Conservation (phyloP, 2,888 invertebrate species). For the Furcula furcula region DNA sequence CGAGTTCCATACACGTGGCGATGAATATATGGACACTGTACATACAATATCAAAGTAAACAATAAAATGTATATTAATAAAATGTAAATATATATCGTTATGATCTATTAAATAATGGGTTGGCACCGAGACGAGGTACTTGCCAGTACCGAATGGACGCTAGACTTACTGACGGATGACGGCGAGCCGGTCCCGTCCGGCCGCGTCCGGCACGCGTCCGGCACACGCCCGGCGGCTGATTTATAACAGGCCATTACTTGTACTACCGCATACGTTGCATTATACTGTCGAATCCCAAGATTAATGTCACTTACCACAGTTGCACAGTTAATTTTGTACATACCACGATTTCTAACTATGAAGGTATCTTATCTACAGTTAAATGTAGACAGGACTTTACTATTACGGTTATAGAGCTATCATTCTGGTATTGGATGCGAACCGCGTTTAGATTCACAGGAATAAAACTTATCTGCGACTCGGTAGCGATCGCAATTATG, state of each 20-base stretch:
- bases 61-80: conserved; percentile 66
- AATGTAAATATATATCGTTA: conserved; percentile 71
- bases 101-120: conserved; percentile 62
- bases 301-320: too few relatives aligned
- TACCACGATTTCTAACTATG: too few relatives aligned
- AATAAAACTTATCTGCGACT: too few relatives aligned
- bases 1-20: conserved; percentile 71
- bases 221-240: background rate
- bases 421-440: too few relatives aligned
- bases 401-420: too few relatives aligned
- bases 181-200: conserved; percentile 12
- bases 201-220: background rate
- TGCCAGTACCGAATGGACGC: conserved; percentile 61
- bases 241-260: background rate
- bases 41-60: conserved; percentile 76
- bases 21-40: conserved; percentile 71
- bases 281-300: background rate
- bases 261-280: background rate
- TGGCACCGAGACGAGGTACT: conserved; percentile 69
- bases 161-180: conserved; percentile 27
- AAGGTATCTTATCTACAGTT: too few relatives aligned
- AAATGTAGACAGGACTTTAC: too few relatives aligned
- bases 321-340: too few relatives aligned
- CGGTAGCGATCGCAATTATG: too few relatives aligned
- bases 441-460: too few relatives aligned